Conservation (phyloP, 1,140 invertebrate genomes). For the Anoplolepis gracilipes region DNA sequence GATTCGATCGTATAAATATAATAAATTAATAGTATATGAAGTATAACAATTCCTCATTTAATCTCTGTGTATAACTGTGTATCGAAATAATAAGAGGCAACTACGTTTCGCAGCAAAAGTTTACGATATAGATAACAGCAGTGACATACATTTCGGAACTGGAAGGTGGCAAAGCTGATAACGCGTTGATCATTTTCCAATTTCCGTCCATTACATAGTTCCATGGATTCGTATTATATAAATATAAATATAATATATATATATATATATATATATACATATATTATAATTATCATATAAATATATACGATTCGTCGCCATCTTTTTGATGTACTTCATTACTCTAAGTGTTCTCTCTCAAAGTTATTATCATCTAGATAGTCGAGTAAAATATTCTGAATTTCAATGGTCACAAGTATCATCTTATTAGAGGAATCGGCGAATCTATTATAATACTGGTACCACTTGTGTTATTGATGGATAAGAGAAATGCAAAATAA, state of each 20-base stretch:
- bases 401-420: background rate
- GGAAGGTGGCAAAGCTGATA: conserved; percentile 28
- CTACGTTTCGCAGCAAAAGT: conserved; percentile 5
- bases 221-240: conserved; percentile 37
- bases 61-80: background rate
- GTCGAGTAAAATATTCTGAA: conserved; percentile 20
- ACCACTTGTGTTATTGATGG: background rate
- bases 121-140: conserved; percentile 27
- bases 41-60: background rate
- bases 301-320: background rate
- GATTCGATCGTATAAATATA: background rate
- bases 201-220: conserved; percentile 43
- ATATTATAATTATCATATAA: too few relatives aligned
- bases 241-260: too few relatives aligned
- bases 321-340: conserved; percentile 48
- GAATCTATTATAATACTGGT: background rate
- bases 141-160: conserved; percentile 31
- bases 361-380: conserved; percentile 25
- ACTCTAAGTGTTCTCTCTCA: conserved; percentile 16
- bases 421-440: background rate
- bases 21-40: background rate
- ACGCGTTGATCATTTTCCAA: conserved; percentile 58
- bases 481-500: conserved; percentile 1
- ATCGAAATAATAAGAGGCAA: background rate
- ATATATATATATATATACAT: too few relatives aligned